These are phyloP conservation scores for Gnathonemus longibarbis DNA, from an alignment of 2,113 vertebrate species.

Conservation along the genomic window DNA sequence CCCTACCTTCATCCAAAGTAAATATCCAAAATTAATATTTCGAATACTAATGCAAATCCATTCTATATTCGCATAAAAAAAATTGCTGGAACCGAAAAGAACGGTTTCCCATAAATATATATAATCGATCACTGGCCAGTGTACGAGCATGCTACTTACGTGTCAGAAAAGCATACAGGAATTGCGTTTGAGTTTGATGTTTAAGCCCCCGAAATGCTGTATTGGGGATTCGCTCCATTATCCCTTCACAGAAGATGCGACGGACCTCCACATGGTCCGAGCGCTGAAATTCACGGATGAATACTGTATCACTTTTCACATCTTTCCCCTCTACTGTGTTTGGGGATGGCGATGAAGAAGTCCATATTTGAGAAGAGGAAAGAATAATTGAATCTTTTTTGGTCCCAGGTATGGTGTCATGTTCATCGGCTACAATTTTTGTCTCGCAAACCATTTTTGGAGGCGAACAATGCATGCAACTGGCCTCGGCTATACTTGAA, in stretches of 20 bases:
- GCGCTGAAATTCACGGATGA: slow-evolving; percentile 83
- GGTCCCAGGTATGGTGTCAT: slow-evolving; percentile 77
- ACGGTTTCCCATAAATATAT: neutral
- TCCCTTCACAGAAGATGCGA: slow-evolving; percentile 91
- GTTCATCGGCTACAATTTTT: slow-evolving; percentile 91
- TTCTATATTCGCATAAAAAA: neutral
- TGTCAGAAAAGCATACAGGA: slow-evolving; percentile 78
- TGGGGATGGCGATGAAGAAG: slow-evolving; percentile 56
- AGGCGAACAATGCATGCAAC: slow-evolving; percentile 95
- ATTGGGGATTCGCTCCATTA: slow-evolving; percentile 91
- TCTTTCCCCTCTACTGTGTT: slow-evolving; percentile 54
- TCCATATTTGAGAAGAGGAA: slow-evolving; percentile 75
- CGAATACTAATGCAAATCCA: neutral
- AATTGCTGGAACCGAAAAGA: neutral
- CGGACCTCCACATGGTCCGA: slow-evolving; percentile 76
- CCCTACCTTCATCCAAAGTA: neutral
- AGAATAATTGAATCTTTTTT: slow-evolving; percentile 77
- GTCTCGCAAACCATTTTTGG: slow-evolving; percentile 98
- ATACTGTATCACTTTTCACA: slow-evolving; percentile 60
- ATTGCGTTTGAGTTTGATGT: slow-evolving; percentile 77
- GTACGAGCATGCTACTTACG: slow-evolving; percentile 62
- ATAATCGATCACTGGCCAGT: neutral
- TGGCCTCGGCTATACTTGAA: slow-evolving; percentile 59
- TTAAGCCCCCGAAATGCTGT: slow-evolving; percentile 82
- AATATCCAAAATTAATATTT: neutral